Evolutionary conservation across 2,888 invertebrate genomes (phyloP), one percentile per base, ranked within the genome.

Genomic region (Ctena decussata): DNA sequence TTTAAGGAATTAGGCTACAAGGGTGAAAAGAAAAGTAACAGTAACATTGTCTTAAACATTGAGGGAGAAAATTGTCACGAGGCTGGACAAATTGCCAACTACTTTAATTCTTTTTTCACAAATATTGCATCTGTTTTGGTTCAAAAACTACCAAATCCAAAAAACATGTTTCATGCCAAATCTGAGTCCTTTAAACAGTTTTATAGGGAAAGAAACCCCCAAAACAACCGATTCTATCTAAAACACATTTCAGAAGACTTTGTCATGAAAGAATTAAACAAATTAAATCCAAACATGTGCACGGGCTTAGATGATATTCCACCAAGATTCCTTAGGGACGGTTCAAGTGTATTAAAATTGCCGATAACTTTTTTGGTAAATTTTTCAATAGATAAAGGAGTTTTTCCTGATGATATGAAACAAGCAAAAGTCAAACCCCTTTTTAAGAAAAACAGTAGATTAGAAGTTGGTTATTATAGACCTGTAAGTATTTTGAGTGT

Each of bases 401-500:
- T 15, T 44, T 85, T 87, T 32, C 85, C 85, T 12, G 72, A 84
- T 70, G 84, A 82, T 3, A n/a, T 87, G 12, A 82, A 85, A 75
- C 12, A 15, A 39, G 80, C 81, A 1, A 81, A 70, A 81, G 85
- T 82, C 15, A 84, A 79, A 32, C 85, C 85, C 24, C 44, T 85
- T 30, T 74, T 70, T 30, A 87, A 87, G 70, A 85, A 89, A 70
- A 84, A 72, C 57, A 53, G 60, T 72, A 73, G 30, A n/a, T 60
- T n/a, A n/a, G n/a, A n/a, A n/a, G n/a, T n/a, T n/a, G n/a, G n/a
- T n/a, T n/a, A n/a, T n/a, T n/a, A n/a, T 44, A 78, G 89, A 77
- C 86, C 82, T n/a, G 86, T 87, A 3, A 84, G 84, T 32, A 87
- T 87, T 24, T 73, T 85, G 32, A 60, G 70, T 60, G 80, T 78